Conservation (phyloP, 2,113 vertebrate species). For the Hyperoodon ampullatus region DNA sequence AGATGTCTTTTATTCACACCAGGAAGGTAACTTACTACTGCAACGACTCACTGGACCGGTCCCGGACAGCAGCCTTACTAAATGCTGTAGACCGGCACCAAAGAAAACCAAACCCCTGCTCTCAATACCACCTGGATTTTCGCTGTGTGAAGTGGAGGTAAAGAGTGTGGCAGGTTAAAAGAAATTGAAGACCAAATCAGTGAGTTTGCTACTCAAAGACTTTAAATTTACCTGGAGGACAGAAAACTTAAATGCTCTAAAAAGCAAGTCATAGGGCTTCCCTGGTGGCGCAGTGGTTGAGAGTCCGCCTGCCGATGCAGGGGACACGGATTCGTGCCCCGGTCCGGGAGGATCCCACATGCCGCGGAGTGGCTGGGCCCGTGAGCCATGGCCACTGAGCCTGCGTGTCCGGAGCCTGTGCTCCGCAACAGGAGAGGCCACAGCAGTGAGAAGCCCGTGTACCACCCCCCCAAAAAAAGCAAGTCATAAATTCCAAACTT, state of each 20-base stretch:
- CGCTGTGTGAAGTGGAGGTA: neutral
- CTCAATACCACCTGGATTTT: neutral
- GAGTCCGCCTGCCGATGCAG: too few relatives aligned
- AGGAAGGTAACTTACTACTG: neutral
- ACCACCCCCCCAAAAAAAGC: neutral
- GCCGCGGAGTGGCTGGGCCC: too few relatives aligned
- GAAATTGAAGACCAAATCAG: neutral
- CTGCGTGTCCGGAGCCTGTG: too few relatives aligned
- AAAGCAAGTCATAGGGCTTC: neutral
- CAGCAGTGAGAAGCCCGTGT: too few relatives aligned
- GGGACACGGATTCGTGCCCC: too few relatives aligned
- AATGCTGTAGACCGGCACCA: neutral
- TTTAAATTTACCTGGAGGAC: neutral
- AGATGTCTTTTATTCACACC: neutral
- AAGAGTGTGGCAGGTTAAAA: neutral
- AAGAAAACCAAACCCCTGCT: neutral
- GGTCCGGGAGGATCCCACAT: too few relatives aligned
- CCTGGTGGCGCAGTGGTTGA: too few relatives aligned
- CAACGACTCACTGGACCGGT: rapidly evolving
- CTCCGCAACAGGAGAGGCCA: too few relatives aligned
- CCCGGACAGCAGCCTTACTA: rapidly evolving
- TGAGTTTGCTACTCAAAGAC: neutral
- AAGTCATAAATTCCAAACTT: neutral
- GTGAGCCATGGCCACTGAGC: too few relatives aligned
- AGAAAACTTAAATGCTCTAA: neutral